phyloP scores from a whole-genome alignment of 2,113 vertebrate species.

The Formicarius rufipectus region DNA sequence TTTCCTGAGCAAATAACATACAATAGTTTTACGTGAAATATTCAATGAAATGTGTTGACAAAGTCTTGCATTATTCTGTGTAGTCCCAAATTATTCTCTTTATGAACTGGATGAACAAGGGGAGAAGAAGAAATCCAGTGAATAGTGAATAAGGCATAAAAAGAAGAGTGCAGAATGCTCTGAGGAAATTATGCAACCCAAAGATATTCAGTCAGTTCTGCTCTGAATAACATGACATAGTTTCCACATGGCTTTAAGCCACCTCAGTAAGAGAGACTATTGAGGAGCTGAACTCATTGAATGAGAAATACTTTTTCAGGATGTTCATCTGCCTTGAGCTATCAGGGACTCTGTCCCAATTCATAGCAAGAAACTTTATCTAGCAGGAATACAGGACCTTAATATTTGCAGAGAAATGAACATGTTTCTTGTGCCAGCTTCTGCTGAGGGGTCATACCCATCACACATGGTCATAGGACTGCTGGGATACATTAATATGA shows the following conservation, averaged over 20 bases:
- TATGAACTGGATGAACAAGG: neutral
- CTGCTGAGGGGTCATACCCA: neutral
- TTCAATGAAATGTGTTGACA: neutral
- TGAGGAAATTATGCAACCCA: constrained; percentile 7
- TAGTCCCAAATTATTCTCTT: constrained; percentile 33
- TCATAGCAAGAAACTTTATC: neutral
- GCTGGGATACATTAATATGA: neutral
- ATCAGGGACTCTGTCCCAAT: neutral
- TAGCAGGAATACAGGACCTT: neutral
- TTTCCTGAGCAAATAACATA: neutral
- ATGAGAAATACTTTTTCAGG: neutral
- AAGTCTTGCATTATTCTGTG: neutral
- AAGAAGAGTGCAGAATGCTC: neutral
- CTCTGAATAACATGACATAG: neutral
- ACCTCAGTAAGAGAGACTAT: neutral
- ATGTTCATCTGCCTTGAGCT: neutral
- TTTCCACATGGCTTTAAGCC: neutral
- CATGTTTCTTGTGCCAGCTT: neutral
- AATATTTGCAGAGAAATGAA: neutral
- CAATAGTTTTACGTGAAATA: neutral
- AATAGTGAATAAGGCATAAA: constrained; percentile 32
- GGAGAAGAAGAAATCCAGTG: neutral
- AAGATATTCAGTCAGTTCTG: neutral
- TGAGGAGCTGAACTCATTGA: neutral
- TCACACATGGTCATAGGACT: accelerated